Base-by-base conservation (phyloP, 2,113 vertebrate species). In the Calyptomena viridis region DNA sequence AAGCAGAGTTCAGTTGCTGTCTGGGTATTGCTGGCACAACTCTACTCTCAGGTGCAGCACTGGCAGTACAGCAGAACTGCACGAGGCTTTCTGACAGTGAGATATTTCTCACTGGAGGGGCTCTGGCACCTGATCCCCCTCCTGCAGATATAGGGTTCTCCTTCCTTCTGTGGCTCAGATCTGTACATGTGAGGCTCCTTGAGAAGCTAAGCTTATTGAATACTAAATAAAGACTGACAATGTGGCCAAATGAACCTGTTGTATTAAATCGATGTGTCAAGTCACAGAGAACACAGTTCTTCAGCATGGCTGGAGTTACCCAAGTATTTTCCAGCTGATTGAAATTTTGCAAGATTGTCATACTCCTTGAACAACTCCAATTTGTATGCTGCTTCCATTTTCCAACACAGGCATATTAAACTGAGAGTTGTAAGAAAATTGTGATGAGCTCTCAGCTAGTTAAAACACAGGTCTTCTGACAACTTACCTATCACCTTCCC, bases 11-110 rank as follows among this genome's bases (percentile, higher is more conserved):
- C 10, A 63, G 14, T 11, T 53, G 33, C 30, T 14, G 58, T 31
- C 52, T 6, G n/a, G 81, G 27, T 9, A 18, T 18, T 35, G 20
- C 30, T 7, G 6, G 28, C 24, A 69, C 40, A 46, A 12, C 21
- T 20, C 56, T 9, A 2, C 16, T 46, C 22, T 33, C 24, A 27
- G 31, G 11, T 20, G 11, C 50, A 16, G 63, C 21, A 2, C 44
- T 10, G 11, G 27, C 18, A 8, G 60, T 7, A 25, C 27, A 42
- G 8, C 9, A 46, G 22, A 10, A 19, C 19, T 11, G 14, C 5
- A 0, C 0, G 3, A 44, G 40, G 27, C 27, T 60, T 28, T 46
- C 35, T 5, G 13, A 11, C 1, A 3, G 17, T 6, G 35, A 68
- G 31, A 13, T n/a, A 5, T 49, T 49, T 24, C 8, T 12, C 31